Evolutionary conservation across 2,888 invertebrate genomes (phyloP), one percentile per base, ranked within the genome.

Genomic region (Caenorhabditis sp.): DNA sequence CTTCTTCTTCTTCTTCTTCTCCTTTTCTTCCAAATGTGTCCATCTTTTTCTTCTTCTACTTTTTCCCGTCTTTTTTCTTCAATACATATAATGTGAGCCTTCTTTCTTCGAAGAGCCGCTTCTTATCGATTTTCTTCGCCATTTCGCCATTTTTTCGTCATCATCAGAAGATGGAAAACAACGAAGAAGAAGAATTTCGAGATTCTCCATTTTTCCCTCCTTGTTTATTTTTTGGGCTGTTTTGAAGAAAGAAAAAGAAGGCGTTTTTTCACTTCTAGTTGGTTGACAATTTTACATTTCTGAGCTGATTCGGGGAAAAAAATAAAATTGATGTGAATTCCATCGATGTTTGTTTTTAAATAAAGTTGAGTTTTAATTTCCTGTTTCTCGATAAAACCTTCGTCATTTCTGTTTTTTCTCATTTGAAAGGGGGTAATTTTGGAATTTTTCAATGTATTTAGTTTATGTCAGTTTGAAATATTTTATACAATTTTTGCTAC

Each of bases 41-140:
- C 31, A 31, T 31, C 31, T 31, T n/a, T 36, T 36, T 17, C 17
- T 43, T 43, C 43, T 43, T 17, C 43, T 43, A 10, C 14, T 43
- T 43, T 43, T 43, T 17, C 17, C 43, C 43, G 17, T 43, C 17
- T 43, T 14, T 14, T 49, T 49, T 49, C 49, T 49, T 49, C 49
- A 49, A 49, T n/a, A 21, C 21, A 20, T 21, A 23, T 23, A 52
- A 52, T 52, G 52, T 52, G 21, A 52, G 23, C 23, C 21, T 52
- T 21, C 23, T 7, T 52, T 21, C 21, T 52, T 10, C 20, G 21
- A 20, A 52, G 8, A 52, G 52, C 43, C 43, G 43, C 43, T 52
- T 52, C 52, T 52, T 52, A 23, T 52, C 23, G 52, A 52, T 52
- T 52, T 23, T 52, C 14, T 43, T 43, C 43, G 43, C 43, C 43